Evolutionary conservation across 2,888 invertebrate species (phyloP).

Genomic region (Nyleta sp.): DNA sequence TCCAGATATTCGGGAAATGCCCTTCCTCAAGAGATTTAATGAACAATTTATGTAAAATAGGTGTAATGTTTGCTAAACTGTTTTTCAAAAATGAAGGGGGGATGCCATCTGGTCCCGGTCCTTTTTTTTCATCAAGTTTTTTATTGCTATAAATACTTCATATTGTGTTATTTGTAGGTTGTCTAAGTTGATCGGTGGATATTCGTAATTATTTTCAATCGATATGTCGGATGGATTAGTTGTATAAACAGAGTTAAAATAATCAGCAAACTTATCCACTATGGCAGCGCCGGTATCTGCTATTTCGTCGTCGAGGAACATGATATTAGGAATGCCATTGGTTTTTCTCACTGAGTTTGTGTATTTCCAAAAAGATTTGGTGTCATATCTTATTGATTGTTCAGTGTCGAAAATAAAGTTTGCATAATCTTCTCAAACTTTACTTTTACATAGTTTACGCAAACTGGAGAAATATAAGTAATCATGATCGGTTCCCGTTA

Average conservation of each 20-base stretch:
- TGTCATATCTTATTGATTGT: not conserved
- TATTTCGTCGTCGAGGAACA: not conserved
- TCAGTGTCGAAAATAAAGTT: not conserved
- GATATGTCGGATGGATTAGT: not conserved
- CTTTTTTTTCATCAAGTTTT: not conserved
- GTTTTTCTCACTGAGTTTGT: not conserved
- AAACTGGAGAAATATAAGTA: not conserved
- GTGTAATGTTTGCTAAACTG: not conserved
- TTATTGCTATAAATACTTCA: not conserved
- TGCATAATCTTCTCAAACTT: not conserved
- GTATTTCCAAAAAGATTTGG: slow-evolving; percentile 9
- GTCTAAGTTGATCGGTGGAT: not conserved
- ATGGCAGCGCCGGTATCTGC: not conserved
- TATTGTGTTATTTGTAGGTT: not conserved
- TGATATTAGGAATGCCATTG: not conserved
- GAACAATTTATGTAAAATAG: not conserved
- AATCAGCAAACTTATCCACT: not conserved
- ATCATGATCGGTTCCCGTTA: not conserved
- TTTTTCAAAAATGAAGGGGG: not conserved
- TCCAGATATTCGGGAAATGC: not conserved
- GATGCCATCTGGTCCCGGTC: not conserved
- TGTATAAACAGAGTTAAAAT: not conserved
- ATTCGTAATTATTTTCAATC: not conserved
- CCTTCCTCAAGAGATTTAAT: not conserved
- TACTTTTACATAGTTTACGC: not conserved